phyloP scores from a whole-genome alignment of 2,797 vertebrate genomes.

The Lutra lutra region DNA sequence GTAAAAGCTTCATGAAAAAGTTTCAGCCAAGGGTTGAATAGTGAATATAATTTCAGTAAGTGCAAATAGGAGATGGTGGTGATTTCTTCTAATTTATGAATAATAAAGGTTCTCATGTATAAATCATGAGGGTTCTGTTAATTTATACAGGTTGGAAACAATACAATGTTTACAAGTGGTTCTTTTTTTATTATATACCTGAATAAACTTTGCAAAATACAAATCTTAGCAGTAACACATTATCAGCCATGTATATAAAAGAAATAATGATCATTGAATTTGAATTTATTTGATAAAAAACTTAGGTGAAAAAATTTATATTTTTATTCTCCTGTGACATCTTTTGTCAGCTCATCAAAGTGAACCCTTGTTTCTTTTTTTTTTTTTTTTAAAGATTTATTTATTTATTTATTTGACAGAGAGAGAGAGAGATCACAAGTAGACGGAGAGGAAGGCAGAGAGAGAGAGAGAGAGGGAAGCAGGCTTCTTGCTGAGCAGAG shows the following conservation, averaged over 20 bases:
- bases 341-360: neutral
- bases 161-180: neutral
- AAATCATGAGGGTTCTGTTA: constrained; percentile 37
- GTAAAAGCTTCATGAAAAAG: neutral
- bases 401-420: too few relatives aligned
- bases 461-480: too few relatives aligned
- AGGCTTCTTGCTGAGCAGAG: too few relatives aligned
- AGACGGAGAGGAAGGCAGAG: too few relatives aligned
- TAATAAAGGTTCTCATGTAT: constrained; percentile 5
- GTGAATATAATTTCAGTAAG: neutral
- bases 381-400: too few relatives aligned
- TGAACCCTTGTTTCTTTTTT: neutral
- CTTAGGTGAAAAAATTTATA: neutral
- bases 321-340: neutral
- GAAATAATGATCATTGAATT: neutral
- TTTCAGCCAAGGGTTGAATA: neutral
- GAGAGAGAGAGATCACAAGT: too few relatives aligned
- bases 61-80: neutral
- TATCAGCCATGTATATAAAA: neutral
- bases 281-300: constrained; percentile 1
- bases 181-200: constrained; percentile 7
- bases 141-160: constrained; percentile 45
- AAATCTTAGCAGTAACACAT: neutral
- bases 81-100: constrained; percentile 34
- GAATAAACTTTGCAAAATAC: neutral